Evolutionary conservation across 1,140 invertebrate species (phyloP).

Genomic region (Eulimnadia texana): DNA sequence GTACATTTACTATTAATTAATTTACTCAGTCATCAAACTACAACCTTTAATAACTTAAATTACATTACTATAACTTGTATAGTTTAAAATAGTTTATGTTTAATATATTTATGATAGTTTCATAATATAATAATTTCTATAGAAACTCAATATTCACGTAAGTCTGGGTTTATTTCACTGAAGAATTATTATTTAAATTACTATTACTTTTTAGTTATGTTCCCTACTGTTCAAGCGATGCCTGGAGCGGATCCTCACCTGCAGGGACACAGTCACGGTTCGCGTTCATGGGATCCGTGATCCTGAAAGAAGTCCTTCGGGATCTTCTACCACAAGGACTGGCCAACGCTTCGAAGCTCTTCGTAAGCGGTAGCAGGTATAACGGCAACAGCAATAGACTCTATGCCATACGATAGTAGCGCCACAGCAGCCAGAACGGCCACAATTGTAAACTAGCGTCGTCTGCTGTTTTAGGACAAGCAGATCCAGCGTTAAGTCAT

Average conservation of each 20-base stretch:
- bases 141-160: neutral
- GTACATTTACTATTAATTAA: constrained; percentile 2
- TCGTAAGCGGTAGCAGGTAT: constrained; percentile 59
- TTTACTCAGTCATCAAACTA: neutral
- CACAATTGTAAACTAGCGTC: too few species aligned
- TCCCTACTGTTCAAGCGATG: constrained; percentile 86
- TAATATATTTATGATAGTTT: neutral
- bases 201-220: constrained; percentile 42
- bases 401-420: too few species aligned
- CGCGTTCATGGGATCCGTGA: constrained; percentile 73
- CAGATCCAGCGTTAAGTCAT: too few species aligned
- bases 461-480: too few species aligned
- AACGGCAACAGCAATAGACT: neutral
- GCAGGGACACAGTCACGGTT: constrained; percentile 35
- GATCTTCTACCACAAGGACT: constrained; percentile 40
- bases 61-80: neutral
- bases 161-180: neutral
- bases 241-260: constrained; percentile 65
- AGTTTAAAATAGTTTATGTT: neutral
- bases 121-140: neutral
- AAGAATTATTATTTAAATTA: neutral
- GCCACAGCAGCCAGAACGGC: too few species aligned
- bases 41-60: neutral
- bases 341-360: constrained; percentile 29
- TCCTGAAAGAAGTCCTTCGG: constrained; percentile 57